A percentile compares a stretch with the other conserved stretches of the same genome.
Conservation (phyloP, 1,140 invertebrate genomes). For the Drosophila leontia region DNA sequence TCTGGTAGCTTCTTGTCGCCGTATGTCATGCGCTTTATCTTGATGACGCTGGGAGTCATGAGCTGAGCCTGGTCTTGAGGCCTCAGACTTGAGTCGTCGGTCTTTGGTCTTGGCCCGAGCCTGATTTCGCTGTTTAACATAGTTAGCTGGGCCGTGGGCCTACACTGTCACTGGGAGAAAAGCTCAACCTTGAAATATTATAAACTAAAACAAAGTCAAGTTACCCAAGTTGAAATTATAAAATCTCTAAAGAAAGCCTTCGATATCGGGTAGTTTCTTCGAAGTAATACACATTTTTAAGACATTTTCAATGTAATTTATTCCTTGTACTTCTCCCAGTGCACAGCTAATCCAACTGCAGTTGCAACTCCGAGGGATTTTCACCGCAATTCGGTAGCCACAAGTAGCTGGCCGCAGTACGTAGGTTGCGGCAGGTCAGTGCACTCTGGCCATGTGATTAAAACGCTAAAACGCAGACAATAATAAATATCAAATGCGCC, state of each 20-base stretch:
- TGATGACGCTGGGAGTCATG: constrained; percentile 67
- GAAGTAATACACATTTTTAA: rapidly evolving
- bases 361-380: constrained; percentile 55
- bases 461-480: constrained; percentile 73
- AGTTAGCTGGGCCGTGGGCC: constrained; percentile 62
- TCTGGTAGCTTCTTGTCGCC: constrained; percentile 82
- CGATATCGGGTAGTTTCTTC: rapidly evolving
- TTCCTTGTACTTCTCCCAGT: background rate
- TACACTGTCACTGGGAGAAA: constrained; percentile 15
- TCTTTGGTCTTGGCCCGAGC: constrained; percentile 42
- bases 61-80: constrained; percentile 63
- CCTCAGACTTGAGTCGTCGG: constrained; percentile 50
- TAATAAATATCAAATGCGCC: constrained; percentile 81
- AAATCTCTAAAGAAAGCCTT: background rate
- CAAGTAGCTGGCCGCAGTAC: constrained; percentile 55
- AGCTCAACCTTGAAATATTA: background rate
- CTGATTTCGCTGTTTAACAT: constrained; percentile 81
- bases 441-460: constrained; percentile 73
- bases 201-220: background rate
- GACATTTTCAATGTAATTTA: background rate
- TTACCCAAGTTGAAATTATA: background rate
- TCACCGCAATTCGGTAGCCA: constrained; percentile 71
- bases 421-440: constrained; percentile 78
- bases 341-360: constrained; percentile 28
- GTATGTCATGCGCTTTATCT: constrained; percentile 82